These are phyloP conservation scores for Lasioglossum figueresi DNA, from an alignment of 2,888 invertebrate genomes.

Conservation along the genomic window DNA sequence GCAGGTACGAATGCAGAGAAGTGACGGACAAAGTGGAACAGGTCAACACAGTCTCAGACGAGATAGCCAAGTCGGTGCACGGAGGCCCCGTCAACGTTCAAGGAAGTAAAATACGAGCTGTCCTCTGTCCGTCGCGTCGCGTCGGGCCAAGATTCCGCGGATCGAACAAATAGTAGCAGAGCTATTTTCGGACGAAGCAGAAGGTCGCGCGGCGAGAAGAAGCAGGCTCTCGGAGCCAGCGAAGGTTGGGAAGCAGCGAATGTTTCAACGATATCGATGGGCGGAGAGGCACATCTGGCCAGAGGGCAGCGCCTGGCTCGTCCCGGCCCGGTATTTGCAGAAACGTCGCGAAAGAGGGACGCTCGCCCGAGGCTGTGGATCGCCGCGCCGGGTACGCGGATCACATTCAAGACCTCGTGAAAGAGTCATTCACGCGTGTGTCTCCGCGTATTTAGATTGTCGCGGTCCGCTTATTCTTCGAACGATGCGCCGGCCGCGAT, in stretches of 20 bases:
- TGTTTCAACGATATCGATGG: constrained; percentile 7
- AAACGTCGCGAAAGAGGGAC: constrained; percentile 16
- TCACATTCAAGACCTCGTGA: constrained; percentile 49
- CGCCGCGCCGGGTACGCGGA: constrained; percentile 50
- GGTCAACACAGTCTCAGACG: background rate
- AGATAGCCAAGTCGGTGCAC: background rate
- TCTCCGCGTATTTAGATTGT: constrained; percentile 56
- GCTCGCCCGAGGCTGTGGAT: constrained; percentile 34
- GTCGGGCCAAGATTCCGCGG: background rate
- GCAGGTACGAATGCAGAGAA: background rate
- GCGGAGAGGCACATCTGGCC: background rate
- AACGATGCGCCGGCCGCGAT: constrained; percentile 34
- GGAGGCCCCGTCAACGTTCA: background rate
- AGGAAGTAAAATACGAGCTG: background rate
- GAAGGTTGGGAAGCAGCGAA: background rate
- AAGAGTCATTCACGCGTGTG: constrained; percentile 60
- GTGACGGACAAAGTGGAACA: background rate
- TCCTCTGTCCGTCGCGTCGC: background rate
- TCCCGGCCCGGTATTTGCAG: constrained; percentile 9
- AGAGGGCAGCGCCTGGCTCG: constrained; percentile 2
- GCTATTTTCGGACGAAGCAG: background rate
- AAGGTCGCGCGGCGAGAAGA: background rate
- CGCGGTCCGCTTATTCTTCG: constrained; percentile 30
- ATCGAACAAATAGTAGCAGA: background rate
- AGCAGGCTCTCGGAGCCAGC: background rate